Evolutionary conservation across 2,888 invertebrate genomes (phyloP), one percentile per base, ranked within the genome.

Genomic region (Drosophila vallismaia): DNA sequence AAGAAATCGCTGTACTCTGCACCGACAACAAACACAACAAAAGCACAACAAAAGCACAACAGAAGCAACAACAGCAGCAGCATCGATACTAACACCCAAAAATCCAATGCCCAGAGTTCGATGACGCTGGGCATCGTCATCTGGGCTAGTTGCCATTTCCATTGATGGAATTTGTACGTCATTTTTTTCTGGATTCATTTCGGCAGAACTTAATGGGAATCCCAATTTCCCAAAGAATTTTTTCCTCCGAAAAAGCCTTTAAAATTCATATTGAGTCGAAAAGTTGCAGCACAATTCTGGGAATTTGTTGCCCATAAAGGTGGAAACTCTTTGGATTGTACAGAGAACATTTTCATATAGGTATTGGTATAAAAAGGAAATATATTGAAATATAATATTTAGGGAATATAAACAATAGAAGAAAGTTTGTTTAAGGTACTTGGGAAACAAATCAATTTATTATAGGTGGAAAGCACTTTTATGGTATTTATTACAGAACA

Each of bases 81-180:
- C 60, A 60, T 58, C 29, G 58, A 36, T 60, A 51, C 33, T 44
- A 19, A 42, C 24, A 24, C 14, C 48, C 49, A 31, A 58, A 31
- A 53, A 51, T 42, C 42, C 50, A 2, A 52, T 56, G 73, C 28
- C 38, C 59, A 71, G 52, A 72, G 71, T 71, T 71, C 71, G 72
- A 72, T 72, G 71, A 71, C 72, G 52, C 33, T 71, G 9, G 46
- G 54, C n/a, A 51, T 55, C 72, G 64, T 42, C 72, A 48, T 63
- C 28, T 40, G n/a, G 33, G 40, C 46, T 28, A 33, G 38, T 52
- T 48, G 36, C 59, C 42, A 31, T 49, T 55, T 24, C 28, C 36
- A 49, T 28, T 33, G 50, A 38, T 69, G 49, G 50, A 68, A 69
- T 33, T 45, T 67, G 36, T 55, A 42, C 5, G 28, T 40, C 6